Base-by-base conservation (phyloP, 2,888 invertebrate genomes). In the Melolontha melolontha region DNA sequence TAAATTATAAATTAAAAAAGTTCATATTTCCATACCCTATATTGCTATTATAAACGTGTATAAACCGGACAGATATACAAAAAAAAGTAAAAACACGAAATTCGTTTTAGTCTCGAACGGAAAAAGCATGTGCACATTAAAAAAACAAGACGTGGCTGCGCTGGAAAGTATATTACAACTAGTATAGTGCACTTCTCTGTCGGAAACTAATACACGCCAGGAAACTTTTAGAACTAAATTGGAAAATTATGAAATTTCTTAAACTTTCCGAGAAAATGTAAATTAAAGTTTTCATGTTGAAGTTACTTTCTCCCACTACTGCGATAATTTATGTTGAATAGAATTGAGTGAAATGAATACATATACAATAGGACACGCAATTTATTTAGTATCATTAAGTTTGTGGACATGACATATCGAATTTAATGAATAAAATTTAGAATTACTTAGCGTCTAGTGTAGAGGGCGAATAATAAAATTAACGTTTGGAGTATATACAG, bases 121-220 rank as follows among this genome's bases (percentile, higher is more conserved):
- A 34, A 12, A 34, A 47, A 47, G 59, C 59, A 34, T 47, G 59
- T 47, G 59, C 34, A 39, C 59, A 47, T 14, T 62, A 62, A 34
- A 57, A 62, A 62, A 62, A 62, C 59, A 47, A 34, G 47, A 11
- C 27, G 34, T 47, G 39, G 47, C 47, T 49, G 47, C 16, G 34
- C 47, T 44, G 22, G 22, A 47, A 47, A 47, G 29, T 34, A 47
- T 62, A 14, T 16, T 14, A 47, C 47, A 42, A 29, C 52, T 34
- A 27, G 64, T 52, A n/a, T n/a, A 54, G 47, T 54, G 64, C 64
- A 64, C 64, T 66, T 66, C 59, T 47, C 34, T 62, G 59, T 62
- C 44, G 47, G 27, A 51, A 66, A 66, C 66, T 66, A 66, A 55
- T 50, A 49, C 66, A 59, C 16, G 57, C 22, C 34, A 12, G 14